Base-by-base conservation (phyloP, 2,888 invertebrate genomes). In the Stegana nigrithorax region DNA sequence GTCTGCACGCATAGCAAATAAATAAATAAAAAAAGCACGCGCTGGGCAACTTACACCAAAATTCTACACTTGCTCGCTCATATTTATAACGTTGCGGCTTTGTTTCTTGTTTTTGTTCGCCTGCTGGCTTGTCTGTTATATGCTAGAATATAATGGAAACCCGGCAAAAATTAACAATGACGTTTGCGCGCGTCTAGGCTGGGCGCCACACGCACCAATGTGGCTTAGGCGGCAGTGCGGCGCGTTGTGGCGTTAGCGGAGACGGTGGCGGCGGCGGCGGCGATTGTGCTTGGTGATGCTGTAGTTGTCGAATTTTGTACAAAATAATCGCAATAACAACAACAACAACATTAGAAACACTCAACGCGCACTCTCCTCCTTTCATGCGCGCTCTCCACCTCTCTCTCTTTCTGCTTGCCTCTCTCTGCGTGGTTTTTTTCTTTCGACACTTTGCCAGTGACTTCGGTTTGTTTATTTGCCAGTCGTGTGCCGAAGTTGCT, bases 381-480 rank as follows among this genome's bases (percentile, higher is more conserved):
- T 39, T 39, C 6, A 14, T 4, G 10, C 10, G 2, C 6, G 2
- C 32, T 32, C n/a, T 32, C 10, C n/a, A 32, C 32, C 32, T n/a
- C n/a, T 2, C 7, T 2, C 17, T 47, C 21, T 23, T 47, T 47
- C 47, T 23, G 47, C 23, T 25, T 23, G 7, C 47, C 7, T 23
- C 47, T 7, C 47, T 47, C 10, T 12, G 23, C 25, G 25, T 27
- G 12, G 8, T 26, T 14, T 5, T 4, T 17, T 14, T 51, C 19
- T 14, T 27, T 4, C 8, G 14, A 21, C 23, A 14, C 51, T 14
- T 5, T 8, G 8, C 23, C 8, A 14, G 6, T 27, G 3, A 23
- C 53, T 55, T 68, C 67, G 69, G 69, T 71, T 77, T 75, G 75
- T 77, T 75, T 77, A 75, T 75, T 75, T 75, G 75, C 66, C 65